These are phyloP conservation scores for Antitype chi DNA, from an alignment of 2,888 invertebrate genomes.

Conservation along the genomic window DNA sequence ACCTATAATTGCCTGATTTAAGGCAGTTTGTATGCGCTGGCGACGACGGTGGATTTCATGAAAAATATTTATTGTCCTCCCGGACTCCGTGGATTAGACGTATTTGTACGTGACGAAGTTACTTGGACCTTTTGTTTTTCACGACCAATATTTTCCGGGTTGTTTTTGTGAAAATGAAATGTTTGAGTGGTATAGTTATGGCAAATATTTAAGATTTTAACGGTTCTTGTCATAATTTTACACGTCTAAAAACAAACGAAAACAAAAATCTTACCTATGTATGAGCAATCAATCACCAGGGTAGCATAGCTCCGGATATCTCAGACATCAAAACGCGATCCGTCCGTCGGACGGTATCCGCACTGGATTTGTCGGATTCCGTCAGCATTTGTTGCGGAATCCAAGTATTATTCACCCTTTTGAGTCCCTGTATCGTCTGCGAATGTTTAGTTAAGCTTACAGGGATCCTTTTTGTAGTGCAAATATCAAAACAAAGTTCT, in stretches of 20 bases:
- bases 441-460: slow-evolving; percentile 72
- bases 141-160: slow-evolving; percentile 52
- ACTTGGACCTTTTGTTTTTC: slow-evolving; percentile 70
- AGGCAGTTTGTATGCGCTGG: slow-evolving; percentile 88
- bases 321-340: slow-evolving; percentile 76
- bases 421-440: slow-evolving; percentile 69
- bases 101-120: slow-evolving; percentile 86
- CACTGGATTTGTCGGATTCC: slow-evolving; percentile 82
- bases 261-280: slow-evolving; percentile 35
- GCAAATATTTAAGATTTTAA: slow-evolving; percentile 19
- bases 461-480: slow-evolving; percentile 60
- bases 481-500: slow-evolving; percentile 55
- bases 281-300: slow-evolving; percentile 73
- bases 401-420: slow-evolving; percentile 87
- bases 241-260: slow-evolving; percentile 13
- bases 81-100: slow-evolving; percentile 86
- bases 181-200: slow-evolving; percentile 2
- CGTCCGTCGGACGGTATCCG: slow-evolving; percentile 73
- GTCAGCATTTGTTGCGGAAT: slow-evolving; percentile 75
- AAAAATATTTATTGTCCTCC: slow-evolving; percentile 88
- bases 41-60: slow-evolving; percentile 85
- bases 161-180: slow-evolving; percentile 39
- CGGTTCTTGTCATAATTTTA: neutral
- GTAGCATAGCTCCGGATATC: slow-evolving; percentile 68
- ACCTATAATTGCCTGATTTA: slow-evolving; percentile 90